Evolutionary conservation across 1,140 invertebrate species (phyloP).

Genomic region (Drusus annulatus): DNA sequence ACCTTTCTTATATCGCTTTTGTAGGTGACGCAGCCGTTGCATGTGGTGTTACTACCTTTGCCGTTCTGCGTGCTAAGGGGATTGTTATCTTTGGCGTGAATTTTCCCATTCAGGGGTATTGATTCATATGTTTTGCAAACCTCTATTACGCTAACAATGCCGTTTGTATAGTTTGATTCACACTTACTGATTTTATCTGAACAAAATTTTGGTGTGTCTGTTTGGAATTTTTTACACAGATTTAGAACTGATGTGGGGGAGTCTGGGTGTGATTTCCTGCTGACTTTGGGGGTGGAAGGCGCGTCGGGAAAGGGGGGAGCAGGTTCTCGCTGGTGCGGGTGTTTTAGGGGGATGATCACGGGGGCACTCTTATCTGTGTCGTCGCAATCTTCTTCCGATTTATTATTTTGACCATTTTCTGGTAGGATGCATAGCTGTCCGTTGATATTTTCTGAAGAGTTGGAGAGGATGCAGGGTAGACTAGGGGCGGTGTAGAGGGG

Average conservation of each 20-base stretch:
- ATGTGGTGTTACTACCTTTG: slow-evolving; percentile 10
- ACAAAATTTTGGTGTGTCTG: slow-evolving; percentile 58
- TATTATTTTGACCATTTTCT: slow-evolving; percentile 35
- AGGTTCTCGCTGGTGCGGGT: slow-evolving; percentile 64
- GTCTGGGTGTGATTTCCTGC: slow-evolving; percentile 66
- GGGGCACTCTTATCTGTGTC: slow-evolving; percentile 44
- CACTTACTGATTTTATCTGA: slow-evolving; percentile 46
- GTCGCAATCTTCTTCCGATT: slow-evolving; percentile 49
- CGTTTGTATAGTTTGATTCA: slow-evolving; percentile 42
- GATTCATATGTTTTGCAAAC: slow-evolving; percentile 49
- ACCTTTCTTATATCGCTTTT: slow-evolving; percentile 49
- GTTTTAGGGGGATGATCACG: slow-evolving; percentile 62
- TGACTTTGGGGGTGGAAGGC: slow-evolving; percentile 75
- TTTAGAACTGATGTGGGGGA: slow-evolving; percentile 67
- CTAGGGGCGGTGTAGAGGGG: slow-evolving; percentile 57
- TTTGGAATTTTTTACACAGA: slow-evolving; percentile 70
- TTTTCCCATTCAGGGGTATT: slow-evolving; percentile 44
- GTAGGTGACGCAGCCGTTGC: slow-evolving; percentile 29
- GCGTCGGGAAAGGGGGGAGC: slow-evolving; percentile 73
- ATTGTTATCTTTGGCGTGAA: slow-evolving; percentile 54
- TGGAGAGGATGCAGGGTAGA: slow-evolving; percentile 61
- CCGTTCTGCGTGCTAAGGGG: slow-evolving; percentile 43
- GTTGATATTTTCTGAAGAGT: slow-evolving; percentile 46
- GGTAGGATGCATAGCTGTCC: slow-evolving; percentile 47
- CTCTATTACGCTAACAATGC: slow-evolving; percentile 46